Base-by-base conservation (phyloP, 2,888 invertebrate species). In the Lasius fuliginosus region DNA sequence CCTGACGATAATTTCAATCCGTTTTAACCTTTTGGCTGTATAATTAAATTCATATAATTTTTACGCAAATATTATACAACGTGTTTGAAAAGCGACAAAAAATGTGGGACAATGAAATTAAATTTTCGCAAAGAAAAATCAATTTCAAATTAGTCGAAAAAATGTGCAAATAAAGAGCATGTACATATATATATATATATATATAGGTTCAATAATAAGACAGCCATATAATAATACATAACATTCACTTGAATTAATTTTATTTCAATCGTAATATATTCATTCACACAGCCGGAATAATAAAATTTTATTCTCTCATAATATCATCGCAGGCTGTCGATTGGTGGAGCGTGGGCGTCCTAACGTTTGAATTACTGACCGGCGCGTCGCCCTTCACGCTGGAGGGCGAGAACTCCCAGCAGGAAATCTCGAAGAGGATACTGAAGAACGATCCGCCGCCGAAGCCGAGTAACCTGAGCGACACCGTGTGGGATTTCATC, bases 261-360 rank as follows among this genome's bases (percentile, higher is more conserved):
- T 4, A 46, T 46, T n/a, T 53, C 49, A 53, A n/a, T 53, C n/a
- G 8, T 53, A 53, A 53, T 53, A 49, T 18, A 49, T 53, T 53
- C 4, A 53, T n/a, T 53, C 2, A n/a, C 6, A 23, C n/a, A 53
- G 8, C 0, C 12, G 12, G 3, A 36, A 65, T 15, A 15, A 65
- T 36, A 23, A 62, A 62, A 18, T 30, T 9, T 5, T 11, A 23
- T 53, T 58, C 9, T 62, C 18, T 0, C 5, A 12, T 30, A 60
- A 62, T 33, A 30, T 86, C 95, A 40, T 96, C 6, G n/a, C 49
- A 98, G 97, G 98, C 99, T 73, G 99, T 99, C 8, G 99, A 99
- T 95, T 99, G 99, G 99, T 99, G 99, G 99, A 99, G 99, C 46
- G 98, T 99, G 9, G 99, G 99, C 9, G 99, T 99, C 1, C 95